These are phyloP conservation scores for Sebastes variabilis DNA, from an alignment of 2,797 vertebrate genomes.

Conservation along the genomic window DNA sequence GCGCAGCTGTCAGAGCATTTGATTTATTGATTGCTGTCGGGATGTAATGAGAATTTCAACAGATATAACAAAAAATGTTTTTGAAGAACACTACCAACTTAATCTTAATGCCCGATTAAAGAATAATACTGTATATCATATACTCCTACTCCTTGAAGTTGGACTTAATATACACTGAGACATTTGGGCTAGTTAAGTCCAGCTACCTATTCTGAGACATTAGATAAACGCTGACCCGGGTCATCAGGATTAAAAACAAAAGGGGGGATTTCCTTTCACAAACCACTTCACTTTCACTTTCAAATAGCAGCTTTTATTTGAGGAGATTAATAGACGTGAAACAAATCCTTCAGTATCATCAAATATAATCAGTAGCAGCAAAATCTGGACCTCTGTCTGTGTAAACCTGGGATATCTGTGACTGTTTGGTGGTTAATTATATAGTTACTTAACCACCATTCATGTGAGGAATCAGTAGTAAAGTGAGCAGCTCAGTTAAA, in stretches of 20 bases:
- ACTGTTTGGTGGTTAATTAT: neutral
- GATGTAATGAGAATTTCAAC: too few species aligned
- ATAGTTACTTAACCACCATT: neutral
- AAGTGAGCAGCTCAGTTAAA: neutral
- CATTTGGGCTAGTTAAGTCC: neutral
- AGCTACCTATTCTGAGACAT: neutral
- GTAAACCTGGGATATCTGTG: neutral
- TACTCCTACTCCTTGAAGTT: neutral
- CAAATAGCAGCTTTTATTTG: neutral
- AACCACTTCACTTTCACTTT: neutral
- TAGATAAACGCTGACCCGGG: neutral
- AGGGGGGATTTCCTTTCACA: neutral
- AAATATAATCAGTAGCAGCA: neutral
- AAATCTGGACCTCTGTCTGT: neutral
- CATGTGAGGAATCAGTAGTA: neutral
- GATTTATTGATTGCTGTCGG: too few species aligned
- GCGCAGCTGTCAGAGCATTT: too few species aligned
- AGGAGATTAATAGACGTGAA: neutral
- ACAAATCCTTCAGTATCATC: neutral
- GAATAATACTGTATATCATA: too few species aligned
- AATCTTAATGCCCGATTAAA: too few species aligned
- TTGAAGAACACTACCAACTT: too few species aligned
- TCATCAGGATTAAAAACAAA: neutral
- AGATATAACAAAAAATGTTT: too few species aligned
- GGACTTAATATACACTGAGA: neutral